These are phyloP conservation scores for Zosterops lateralis DNA, from an alignment of 2,113 vertebrate species.

Conservation along the genomic window DNA sequence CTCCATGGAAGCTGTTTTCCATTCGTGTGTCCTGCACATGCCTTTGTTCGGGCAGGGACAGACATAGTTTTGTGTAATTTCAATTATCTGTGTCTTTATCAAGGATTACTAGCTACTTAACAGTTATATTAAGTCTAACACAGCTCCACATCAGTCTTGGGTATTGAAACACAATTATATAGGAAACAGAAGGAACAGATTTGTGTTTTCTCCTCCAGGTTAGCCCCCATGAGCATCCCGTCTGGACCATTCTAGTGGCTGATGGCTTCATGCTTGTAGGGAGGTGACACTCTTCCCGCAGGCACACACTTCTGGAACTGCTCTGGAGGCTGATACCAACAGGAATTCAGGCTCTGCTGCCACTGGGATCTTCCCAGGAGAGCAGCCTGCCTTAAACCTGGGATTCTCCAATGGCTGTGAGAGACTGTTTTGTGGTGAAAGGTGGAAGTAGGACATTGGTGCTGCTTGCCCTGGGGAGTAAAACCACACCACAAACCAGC, in stretches of 20 bases:
- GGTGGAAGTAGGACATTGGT: background rate
- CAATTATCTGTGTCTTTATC: background rate
- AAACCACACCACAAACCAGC: background rate
- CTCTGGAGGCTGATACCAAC: background rate
- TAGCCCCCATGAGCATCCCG: background rate
- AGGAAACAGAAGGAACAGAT: background rate
- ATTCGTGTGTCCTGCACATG: background rate
- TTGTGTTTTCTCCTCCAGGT: background rate
- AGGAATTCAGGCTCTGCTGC: background rate
- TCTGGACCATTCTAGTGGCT: background rate
- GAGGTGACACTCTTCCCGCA: background rate
- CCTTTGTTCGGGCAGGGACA: background rate
- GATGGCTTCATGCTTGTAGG: background rate
- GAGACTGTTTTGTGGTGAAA: background rate
- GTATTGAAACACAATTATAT: background rate
- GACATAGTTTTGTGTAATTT: background rate
- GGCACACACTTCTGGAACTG: background rate
- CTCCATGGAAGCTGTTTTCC: background rate
- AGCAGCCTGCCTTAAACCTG: background rate
- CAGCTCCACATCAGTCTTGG: background rate
- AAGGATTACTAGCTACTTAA: background rate
- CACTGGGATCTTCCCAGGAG: background rate
- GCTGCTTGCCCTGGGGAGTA: background rate
- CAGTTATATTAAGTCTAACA: background rate
- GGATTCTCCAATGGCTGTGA: fast-evolving